Conservation (phyloP, 2,888 invertebrate species). For the Andrena trimmerana region DNA sequence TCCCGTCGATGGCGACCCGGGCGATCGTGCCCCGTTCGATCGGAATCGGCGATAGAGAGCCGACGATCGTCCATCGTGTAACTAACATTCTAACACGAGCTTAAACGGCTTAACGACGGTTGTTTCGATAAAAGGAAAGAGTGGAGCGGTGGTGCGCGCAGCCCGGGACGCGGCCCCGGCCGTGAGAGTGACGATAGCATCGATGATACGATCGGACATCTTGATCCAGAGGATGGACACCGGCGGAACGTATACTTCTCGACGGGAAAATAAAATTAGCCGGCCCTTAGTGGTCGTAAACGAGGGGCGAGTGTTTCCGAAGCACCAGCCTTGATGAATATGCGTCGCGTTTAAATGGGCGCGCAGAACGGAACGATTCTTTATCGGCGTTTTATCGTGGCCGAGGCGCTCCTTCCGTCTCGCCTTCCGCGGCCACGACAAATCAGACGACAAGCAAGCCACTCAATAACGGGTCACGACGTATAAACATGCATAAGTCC, state of each 20-base stretch:
- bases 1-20: background rate
- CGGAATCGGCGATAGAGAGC: background rate
- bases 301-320: slow-evolving; percentile 9
- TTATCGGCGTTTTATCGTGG: slow-evolving; percentile 27
- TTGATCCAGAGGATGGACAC: background rate
- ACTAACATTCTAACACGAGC: slow-evolving; percentile 5
- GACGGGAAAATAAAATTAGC: slow-evolving; percentile 21
- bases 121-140: background rate
- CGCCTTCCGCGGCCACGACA: slow-evolving; percentile 11
- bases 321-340: slow-evolving; percentile 7
- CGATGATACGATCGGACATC: slow-evolving; percentile 21
- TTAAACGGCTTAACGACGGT: slow-evolving; percentile 6
- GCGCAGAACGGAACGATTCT: slow-evolving; percentile 19
- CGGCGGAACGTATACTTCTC: background rate
- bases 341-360: slow-evolving; percentile 15
- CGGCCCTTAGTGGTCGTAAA: background rate
- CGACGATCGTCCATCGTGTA: background rate
- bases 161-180: too few species aligned
- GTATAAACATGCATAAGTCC: slow-evolving; percentile 33
- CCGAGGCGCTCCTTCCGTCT: background rate
- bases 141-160: background rate
- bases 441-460: slow-evolving; percentile 19
- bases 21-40: background rate
- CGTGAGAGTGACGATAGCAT: slow-evolving; percentile 1
- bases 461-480: slow-evolving; percentile 16